Conservation (phyloP, 2,797 vertebrate genomes). For the Microtus obscurus region DNA sequence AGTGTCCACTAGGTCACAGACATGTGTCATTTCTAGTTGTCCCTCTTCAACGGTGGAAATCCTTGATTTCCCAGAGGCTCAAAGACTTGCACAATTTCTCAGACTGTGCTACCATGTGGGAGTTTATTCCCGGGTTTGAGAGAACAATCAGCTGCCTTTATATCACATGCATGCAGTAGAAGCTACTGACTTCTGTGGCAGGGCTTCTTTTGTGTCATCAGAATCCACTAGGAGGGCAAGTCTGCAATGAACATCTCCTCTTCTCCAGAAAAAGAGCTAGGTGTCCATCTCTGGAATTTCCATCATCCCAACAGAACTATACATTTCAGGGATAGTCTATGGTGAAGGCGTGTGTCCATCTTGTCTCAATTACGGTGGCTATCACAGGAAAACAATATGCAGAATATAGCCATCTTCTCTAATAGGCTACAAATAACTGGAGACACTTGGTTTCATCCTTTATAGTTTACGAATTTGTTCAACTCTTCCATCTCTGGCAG, state of each 20-base stretch:
- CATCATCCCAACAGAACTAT: not conserved
- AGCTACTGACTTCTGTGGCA: not conserved
- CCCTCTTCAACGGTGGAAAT: constrained; percentile 22
- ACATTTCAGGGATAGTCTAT: not conserved
- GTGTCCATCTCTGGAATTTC: not conserved
- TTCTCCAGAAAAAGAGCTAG: not conserved
- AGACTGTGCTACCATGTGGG: not conserved
- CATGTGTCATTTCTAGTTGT: not conserved
- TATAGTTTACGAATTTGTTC: constrained; percentile 5
- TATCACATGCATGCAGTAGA: not conserved
- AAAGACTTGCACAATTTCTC: not conserved
- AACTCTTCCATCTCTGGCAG: not conserved
- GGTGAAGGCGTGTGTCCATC: not conserved
- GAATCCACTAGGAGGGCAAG: not conserved
- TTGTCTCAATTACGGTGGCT: constrained; percentile 1
- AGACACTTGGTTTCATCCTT: constrained; percentile 17
- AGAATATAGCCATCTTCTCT: not conserved
- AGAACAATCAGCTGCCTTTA: not conserved
- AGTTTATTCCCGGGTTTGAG: not conserved
- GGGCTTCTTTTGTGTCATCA: not conserved
- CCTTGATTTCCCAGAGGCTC: not conserved
- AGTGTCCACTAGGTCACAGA: not conserved
- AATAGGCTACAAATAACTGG: not conserved
- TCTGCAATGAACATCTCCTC: not conserved
- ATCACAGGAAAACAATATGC: not conserved